Evolutionary conservation across 2,113 vertebrate species (phyloP).

Genomic region (Bos indicus): DNA sequence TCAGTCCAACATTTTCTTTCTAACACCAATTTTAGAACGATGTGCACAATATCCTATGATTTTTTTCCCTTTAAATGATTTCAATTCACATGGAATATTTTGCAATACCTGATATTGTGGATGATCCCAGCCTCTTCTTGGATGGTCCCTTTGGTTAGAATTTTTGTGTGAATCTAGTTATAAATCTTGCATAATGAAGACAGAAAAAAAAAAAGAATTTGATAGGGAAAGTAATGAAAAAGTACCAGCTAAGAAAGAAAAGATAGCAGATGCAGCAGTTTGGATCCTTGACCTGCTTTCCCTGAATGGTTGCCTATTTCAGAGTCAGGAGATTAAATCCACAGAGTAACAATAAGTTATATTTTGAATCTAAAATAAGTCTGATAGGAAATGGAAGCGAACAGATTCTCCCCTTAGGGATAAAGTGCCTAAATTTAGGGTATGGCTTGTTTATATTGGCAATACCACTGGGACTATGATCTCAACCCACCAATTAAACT

Average conservation of each 20-base stretch:
- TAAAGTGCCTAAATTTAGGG: not conserved
- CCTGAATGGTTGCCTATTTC: not conserved
- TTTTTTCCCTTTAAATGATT: not conserved
- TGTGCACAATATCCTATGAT: fast-evolving
- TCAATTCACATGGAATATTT: not conserved
- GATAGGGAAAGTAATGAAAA: not conserved
- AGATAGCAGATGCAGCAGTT: not conserved
- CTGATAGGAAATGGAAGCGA: not conserved
- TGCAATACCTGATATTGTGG: not conserved
- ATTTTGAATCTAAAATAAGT: not conserved
- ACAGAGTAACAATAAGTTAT: not conserved
- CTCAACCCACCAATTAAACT: not conserved
- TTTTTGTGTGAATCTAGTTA: not conserved
- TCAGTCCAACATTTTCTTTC: not conserved
- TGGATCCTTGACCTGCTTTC: too few species aligned
- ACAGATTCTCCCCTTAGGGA: not conserved
- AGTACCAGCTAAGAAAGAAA: not conserved
- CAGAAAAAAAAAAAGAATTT: not conserved
- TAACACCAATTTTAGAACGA: not conserved
- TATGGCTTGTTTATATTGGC: not conserved
- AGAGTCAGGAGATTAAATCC: not conserved
- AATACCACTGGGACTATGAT: not conserved
- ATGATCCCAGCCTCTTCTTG: not conserved
- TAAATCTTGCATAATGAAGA: not conserved
- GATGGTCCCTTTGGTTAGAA: not conserved